Conservation (phyloP, 2,888 invertebrate genomes). For the Stenodema calcarata region DNA sequence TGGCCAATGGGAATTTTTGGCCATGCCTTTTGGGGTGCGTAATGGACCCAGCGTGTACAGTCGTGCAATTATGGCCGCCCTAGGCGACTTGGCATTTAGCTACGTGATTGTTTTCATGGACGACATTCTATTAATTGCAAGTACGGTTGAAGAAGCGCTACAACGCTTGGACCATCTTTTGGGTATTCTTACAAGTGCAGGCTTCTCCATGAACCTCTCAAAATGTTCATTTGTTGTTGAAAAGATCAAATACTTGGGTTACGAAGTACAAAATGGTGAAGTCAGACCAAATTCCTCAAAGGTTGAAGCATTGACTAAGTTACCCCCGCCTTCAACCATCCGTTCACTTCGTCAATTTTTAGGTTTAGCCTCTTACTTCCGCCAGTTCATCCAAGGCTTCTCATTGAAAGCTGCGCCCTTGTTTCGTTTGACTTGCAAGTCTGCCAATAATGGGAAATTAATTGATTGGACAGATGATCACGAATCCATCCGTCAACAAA, state of each 20-base stretch:
- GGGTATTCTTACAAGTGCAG: constrained; percentile 40
- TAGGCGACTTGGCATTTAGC: constrained; percentile 56
- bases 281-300: constrained; percentile 1
- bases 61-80: constrained; percentile 59
- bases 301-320: neutral
- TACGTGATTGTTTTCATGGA: constrained; percentile 50
- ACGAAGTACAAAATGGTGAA: constrained; percentile 14
- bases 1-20: constrained; percentile 17
- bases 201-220: constrained; percentile 45
- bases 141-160: constrained; percentile 56
- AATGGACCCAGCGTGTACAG: constrained; percentile 59
- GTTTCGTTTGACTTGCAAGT: neutral
- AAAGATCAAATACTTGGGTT: constrained; percentile 42
- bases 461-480: neutral
- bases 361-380: constrained; percentile 24
- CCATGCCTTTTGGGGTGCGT: constrained; percentile 52
- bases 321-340: constrained; percentile 11
- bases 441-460: neutral
- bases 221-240: constrained; percentile 46
- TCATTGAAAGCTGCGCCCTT: constrained; percentile 6
- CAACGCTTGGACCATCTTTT: constrained; percentile 57
- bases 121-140: constrained; percentile 56
- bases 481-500: neutral
- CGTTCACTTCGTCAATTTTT: constrained; percentile 2
- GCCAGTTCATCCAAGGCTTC: neutral